These are phyloP conservation scores for Megaceryle alcyon DNA, from an alignment of 2,797 vertebrate species.

Conservation along the genomic window DNA sequence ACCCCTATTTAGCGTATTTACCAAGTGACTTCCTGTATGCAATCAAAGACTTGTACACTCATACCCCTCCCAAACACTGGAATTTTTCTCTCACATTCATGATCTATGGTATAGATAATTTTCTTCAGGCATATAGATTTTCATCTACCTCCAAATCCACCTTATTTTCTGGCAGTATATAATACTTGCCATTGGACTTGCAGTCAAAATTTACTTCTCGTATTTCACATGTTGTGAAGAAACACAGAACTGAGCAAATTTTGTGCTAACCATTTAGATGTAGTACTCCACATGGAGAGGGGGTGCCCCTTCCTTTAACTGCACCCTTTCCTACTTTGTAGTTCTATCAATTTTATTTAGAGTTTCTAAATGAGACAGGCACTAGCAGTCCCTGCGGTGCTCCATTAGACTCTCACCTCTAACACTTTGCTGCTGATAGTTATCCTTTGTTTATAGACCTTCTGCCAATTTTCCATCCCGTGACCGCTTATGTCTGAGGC, in stretches of 20 bases:
- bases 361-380: background rate
- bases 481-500: background rate
- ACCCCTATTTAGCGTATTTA: background rate
- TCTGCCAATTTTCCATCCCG: background rate
- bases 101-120: background rate
- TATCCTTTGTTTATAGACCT: background rate
- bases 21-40: background rate
- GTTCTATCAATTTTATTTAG: background rate
- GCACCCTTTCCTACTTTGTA: background rate
- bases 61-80: background rate
- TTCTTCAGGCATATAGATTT: background rate
- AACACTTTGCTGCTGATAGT: background rate
- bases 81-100: background rate
- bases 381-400: background rate
- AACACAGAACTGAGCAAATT: background rate
- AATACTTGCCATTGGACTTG: background rate
- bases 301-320: background rate
- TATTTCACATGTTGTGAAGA: background rate
- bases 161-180: background rate
- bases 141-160: background rate
- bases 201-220: background rate
- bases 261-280: background rate
- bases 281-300: background rate
- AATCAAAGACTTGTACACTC: background rate
- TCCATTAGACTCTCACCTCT: background rate